Evolutionary conservation across 2,113 vertebrate genomes (phyloP).

Genomic region (Platysteira castanea): DNA sequence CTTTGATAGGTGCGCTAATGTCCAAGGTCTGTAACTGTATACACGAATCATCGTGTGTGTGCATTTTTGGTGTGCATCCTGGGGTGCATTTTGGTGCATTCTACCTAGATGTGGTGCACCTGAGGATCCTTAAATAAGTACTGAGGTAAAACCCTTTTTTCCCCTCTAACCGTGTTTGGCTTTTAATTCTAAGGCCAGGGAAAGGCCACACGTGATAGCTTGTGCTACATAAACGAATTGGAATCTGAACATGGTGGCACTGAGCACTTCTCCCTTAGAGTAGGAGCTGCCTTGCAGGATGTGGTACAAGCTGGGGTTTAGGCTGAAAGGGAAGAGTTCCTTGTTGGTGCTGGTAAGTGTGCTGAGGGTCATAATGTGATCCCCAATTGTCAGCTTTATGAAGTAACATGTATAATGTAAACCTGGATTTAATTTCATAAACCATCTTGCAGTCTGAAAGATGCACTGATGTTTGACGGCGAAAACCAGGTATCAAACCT

Average conservation of each 20-base stretch:
- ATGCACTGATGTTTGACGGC: neutral
- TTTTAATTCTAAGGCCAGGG: too few species aligned
- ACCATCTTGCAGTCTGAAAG: neutral
- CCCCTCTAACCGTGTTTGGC: too few species aligned
- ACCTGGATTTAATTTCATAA: neutral
- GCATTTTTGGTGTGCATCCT: too few species aligned
- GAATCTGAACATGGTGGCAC: neutral
- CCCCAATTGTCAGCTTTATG: neutral
- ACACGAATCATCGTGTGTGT: too few species aligned
- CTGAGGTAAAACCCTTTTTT: too few species aligned
- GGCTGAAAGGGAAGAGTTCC: neutral
- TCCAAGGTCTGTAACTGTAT: too few species aligned
- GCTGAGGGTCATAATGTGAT: neutral
- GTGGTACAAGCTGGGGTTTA: neutral
- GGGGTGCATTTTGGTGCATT: too few species aligned
- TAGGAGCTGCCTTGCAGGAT: neutral
- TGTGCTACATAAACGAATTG: neutral
- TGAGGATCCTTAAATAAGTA: too few species aligned
- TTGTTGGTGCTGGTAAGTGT: neutral
- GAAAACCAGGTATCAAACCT: neutral
- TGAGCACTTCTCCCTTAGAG: fast-evolving
- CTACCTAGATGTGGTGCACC: too few species aligned
- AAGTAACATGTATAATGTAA: neutral
- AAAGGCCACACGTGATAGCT: too few species aligned
- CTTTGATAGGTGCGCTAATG: too few species aligned